Conservation (phyloP, 2,888 invertebrate genomes). For the Eilema caniola region DNA sequence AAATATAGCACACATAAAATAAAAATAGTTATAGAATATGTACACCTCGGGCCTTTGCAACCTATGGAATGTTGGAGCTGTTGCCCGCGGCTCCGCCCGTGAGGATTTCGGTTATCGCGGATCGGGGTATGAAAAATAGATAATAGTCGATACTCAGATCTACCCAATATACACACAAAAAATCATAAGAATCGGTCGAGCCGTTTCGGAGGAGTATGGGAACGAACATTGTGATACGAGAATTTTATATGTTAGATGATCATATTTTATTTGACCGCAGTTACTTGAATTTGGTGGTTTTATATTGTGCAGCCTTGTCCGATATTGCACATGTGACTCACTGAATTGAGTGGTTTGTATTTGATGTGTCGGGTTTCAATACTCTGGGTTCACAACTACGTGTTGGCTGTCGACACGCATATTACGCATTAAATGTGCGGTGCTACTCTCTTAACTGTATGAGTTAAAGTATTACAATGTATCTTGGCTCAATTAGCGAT, state of each 20-base stretch:
- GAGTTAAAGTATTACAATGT: conserved; percentile 39
- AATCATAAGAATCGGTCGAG: too few relatives aligned
- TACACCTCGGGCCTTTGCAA: conserved; percentile 33
- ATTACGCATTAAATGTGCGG: conserved; percentile 29
- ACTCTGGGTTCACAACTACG: conserved; percentile 23
- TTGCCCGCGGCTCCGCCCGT: too few relatives aligned
- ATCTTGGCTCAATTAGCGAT: conserved; percentile 25
- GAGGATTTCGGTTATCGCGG: too few relatives aligned
- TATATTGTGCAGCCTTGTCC: not conserved
- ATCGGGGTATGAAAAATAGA: too few relatives aligned
- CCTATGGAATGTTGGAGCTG: conserved; percentile 2
- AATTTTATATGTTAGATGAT: too few relatives aligned
- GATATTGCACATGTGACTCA: conserved; percentile 31
- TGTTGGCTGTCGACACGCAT: not conserved
- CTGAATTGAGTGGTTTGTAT: conserved; percentile 26
- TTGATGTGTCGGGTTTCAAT: not conserved
- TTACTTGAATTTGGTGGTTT: conserved; percentile 5
- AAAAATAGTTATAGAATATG: conserved; percentile 53
- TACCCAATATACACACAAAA: too few relatives aligned
- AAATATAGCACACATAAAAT: conserved; percentile 66
- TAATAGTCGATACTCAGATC: too few relatives aligned
- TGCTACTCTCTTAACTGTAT: conserved; percentile 29
- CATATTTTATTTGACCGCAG: conserved; percentile 24
- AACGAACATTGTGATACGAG: too few relatives aligned
- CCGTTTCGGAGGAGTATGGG: too few relatives aligned